A percentile compares a stretch with the other conserved stretches of the same genome.
phyloP scores from a whole-genome alignment of 2,113 vertebrate species.

The Ia io region DNA sequence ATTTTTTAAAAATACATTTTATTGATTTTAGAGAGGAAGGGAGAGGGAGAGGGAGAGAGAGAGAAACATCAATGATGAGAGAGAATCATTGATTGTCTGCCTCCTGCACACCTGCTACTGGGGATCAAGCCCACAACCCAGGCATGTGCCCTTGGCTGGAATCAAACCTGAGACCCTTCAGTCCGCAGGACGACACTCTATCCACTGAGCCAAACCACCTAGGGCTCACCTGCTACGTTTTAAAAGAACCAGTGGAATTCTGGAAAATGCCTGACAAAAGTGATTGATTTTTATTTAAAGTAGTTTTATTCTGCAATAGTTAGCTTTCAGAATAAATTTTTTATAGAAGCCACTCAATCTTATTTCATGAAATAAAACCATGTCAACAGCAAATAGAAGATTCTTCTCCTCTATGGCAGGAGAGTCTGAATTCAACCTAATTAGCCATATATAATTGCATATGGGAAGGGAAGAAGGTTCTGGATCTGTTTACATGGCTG shows the following conservation, averaged over 20 bases:
- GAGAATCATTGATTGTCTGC: too few relatives aligned
- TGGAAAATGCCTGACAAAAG: conserved; percentile 13
- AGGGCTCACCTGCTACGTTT: background rate
- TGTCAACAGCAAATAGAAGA: background rate
- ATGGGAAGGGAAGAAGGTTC: background rate
- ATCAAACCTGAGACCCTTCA: too few relatives aligned
- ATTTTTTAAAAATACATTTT: too few relatives aligned
- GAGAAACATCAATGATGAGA: too few relatives aligned
- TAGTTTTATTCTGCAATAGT: background rate
- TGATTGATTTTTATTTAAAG: conserved; percentile 13
- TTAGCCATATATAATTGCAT: background rate
- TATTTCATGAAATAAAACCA: background rate
- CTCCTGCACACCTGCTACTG: too few relatives aligned
- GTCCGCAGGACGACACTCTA: too few relatives aligned
- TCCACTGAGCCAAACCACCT: too few relatives aligned
- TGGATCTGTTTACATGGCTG: background rate
- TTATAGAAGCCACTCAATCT: background rate
- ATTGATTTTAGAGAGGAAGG: too few relatives aligned
- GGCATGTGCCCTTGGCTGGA: too few relatives aligned
- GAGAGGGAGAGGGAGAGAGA: too few relatives aligned
- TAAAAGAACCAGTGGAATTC: background rate
- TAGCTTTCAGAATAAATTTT: conserved; percentile 51
- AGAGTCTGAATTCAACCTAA: background rate
- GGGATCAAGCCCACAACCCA: too few relatives aligned
- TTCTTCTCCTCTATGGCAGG: background rate